Evolutionary conservation across 2,888 invertebrate species (phyloP), one percentile per base, ranked within the genome.

Genomic region (Acronicta alni): DNA sequence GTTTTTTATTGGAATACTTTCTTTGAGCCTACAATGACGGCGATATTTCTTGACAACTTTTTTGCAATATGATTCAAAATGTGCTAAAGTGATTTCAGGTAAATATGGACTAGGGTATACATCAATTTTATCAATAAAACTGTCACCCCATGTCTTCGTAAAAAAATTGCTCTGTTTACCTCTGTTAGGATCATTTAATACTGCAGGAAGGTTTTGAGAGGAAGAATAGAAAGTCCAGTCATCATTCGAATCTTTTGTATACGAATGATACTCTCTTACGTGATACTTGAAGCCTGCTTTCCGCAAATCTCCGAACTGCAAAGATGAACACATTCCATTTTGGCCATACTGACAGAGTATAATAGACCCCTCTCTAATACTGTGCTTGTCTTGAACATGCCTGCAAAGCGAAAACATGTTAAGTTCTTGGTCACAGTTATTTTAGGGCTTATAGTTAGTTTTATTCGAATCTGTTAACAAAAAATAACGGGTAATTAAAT

Each of bases 81-180:
- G 97, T 43, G 96, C 95, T 85, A 96, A 95, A 15, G 96, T 96
- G 60, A 99, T 96, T 80, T 98, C 97, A 39, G 98, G 98, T 75
- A 99, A 92, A 87, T 97, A 96, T 0, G 97, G 96, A 79, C 97
- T 97, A 72, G 97, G 96, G 38, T 96, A 95, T 77, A 99, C 96
- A 44, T 96, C 95, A 23, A 95, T 94, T 80, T 97, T 96, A 67
- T 99, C 99, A 17, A 98, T 96, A 90, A 99, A 99, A 60, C 96
- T 95, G 81, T 99, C 99, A 43, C 99, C 99, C 99, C 99, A 99
- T 65, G 98, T 98, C 89, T 98, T 98, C 0, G 99, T 99, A 84
- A 99, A 99, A 84, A 99, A 98, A 89, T 99, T 96, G 68, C 95
- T 96, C 88, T 98, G 97, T 90, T 98, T 99, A 72, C 98, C 97